Evolutionary conservation across 2,797 vertebrate genomes (phyloP).

Genomic region (Triplophysa bombifrons): DNA sequence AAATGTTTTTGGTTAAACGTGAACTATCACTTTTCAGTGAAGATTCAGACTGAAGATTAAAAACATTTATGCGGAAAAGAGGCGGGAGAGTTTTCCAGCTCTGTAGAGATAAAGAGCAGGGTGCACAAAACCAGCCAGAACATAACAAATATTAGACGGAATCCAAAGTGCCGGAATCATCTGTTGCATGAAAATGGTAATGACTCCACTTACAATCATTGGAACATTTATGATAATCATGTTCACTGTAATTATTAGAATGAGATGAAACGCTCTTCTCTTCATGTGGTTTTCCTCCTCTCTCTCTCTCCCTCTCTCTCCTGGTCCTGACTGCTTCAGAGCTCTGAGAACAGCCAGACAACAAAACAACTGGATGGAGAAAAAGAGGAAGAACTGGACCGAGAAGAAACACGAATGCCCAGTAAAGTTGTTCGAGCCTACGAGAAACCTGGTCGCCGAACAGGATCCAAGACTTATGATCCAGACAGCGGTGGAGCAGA

Average conservation of each 20-base stretch:
- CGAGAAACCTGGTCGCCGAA: neutral
- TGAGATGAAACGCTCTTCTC: neutral
- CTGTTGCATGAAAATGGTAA: too few relatives aligned
- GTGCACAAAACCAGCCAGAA: too few relatives aligned
- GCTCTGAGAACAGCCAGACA: neutral
- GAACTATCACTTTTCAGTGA: too few relatives aligned
- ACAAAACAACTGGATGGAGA: neutral
- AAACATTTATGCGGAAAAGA: neutral
- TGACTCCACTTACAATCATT: neutral
- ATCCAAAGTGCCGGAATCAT: too few relatives aligned
- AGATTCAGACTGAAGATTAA: too few relatives aligned
- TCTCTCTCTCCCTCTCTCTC: neutral
- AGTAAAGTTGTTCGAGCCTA: neutral
- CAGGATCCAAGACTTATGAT: neutral
- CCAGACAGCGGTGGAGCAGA: neutral
- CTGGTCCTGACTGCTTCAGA: neutral
- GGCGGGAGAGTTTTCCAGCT: too few relatives aligned
- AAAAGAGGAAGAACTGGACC: neutral
- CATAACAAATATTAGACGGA: too few relatives aligned
- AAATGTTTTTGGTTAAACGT: too few relatives aligned
- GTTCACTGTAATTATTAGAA: neutral
- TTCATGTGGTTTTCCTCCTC: conserved; percentile 3
- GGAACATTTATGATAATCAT: neutral
- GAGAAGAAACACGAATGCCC: neutral
- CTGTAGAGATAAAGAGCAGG: too few relatives aligned